Base-by-base conservation (phyloP, 1,140 invertebrate species). In the Bemisia tabaci region DNA sequence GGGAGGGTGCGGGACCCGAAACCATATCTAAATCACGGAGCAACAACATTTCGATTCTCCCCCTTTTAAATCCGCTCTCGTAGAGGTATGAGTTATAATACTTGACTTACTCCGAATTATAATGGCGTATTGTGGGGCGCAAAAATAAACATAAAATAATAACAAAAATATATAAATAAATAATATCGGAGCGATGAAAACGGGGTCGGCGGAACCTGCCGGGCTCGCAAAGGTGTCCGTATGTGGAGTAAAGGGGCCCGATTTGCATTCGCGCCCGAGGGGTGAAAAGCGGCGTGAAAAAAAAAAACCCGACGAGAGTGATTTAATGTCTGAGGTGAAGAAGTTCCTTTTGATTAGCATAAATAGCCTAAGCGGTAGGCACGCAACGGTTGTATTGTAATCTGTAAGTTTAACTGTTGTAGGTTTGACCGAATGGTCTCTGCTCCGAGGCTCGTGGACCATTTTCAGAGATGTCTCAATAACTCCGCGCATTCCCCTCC, bases 111-210 rank as follows among this genome's bases (percentile, higher is more conserved):
- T 48, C 33, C 33, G 17, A 48, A 48, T 48, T 48, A 48, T 48
- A 48, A 48, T 48, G 33, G 33, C 33, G 33, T 48, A 48, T 48
- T 48, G 33, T 48, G 33, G 17, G 33, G 33, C 33, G 33, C 33
- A 48, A 48, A 48, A 48, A 48, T 48, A 48, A 48, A 48, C 33
- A 48, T 48, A 48, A 48, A 48, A 48, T 48, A 48, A 48, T 48
- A 48, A 48, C 33, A 48, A 9, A 48, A 48, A 48, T 48, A 48
- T 48, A 48, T 48, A 48, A 48, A 48, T 48, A 48, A 48, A 48
- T 48, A 48, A 48, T 48, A 17, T 48, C 33, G 33, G 5, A 5
- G 33, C 33, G 17, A 48, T 48, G 33, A 48, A 48, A 48, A 48
- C 17, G 17, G 17, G 33, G 5, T 48, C 17, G 17, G 33, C 5